Percentiles rank a stretch among this genome's conserved stretches.
These are phyloP conservation scores for Allygus modestus DNA, from an alignment of 2,888 invertebrate species.

Conservation along the genomic window DNA sequence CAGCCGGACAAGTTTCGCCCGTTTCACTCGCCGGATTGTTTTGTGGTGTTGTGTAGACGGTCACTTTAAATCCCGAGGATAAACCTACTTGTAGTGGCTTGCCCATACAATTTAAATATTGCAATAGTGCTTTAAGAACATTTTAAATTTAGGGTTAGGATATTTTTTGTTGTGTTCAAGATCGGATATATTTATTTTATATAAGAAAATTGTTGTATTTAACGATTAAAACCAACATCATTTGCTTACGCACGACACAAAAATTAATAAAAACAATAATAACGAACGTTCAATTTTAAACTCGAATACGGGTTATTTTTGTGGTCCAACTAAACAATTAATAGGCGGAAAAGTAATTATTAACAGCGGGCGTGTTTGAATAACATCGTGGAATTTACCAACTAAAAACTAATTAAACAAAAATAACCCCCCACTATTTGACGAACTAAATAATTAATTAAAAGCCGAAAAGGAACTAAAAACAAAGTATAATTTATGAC, in stretches of 20 bases:
- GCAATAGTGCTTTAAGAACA: no score
- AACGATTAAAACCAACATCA: no score
- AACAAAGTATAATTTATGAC: slow-evolving; percentile 42
- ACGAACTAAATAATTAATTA: slow-evolving; percentile 29
- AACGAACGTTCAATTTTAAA: not conserved
- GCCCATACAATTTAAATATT: no score
- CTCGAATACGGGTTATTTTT: not conserved
- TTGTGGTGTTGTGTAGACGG: not conserved
- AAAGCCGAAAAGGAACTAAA: slow-evolving; percentile 25
- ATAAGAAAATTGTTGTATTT: no score
- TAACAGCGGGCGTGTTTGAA: not conserved
- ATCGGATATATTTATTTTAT: no score
- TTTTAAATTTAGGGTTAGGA: no score
- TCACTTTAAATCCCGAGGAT: not conserved
- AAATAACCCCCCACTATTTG: slow-evolving; percentile 20
- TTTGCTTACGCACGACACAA: no score
- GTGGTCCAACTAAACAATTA: not conserved
- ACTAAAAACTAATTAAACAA: slow-evolving; percentile 17
- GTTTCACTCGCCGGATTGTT: slow-evolving; percentile 14
- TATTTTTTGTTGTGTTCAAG: no score
- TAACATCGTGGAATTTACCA: not conserved
- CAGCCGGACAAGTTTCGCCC: not conserved
- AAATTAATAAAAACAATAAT: not conserved
- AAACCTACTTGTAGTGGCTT: no score
- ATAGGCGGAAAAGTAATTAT: not conserved